Evolutionary conservation across 2,113 vertebrate genomes (phyloP).

Genomic region (Mungos mungo): DNA sequence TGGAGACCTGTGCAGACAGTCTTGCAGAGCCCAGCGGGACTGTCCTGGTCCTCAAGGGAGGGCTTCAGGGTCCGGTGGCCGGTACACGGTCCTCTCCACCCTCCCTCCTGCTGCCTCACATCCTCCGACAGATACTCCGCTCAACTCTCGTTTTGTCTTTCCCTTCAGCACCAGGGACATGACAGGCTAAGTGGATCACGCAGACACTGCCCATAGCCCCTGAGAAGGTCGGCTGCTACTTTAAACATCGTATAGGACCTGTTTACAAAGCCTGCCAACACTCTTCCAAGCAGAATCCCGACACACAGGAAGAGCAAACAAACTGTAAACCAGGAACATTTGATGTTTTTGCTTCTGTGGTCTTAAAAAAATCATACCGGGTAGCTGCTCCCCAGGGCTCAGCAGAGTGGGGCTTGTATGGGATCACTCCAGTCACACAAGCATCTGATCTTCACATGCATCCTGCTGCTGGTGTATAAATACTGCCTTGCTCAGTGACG

Average conservation of each 20-base stretch:
- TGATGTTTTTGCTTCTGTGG: not conserved
- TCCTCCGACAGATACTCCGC: not conserved
- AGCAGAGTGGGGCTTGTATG: not conserved
- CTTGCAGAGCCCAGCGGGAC: not conserved
- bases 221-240: not conserved
- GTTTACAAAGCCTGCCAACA: not conserved
- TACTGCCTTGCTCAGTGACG: not conserved
- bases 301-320: not conserved
- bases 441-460: not conserved
- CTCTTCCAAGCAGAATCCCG: not conserved
- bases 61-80: accelerated
- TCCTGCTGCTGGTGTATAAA: not conserved
- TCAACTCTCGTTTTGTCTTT: not conserved
- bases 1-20: not conserved
- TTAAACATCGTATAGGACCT: not conserved
- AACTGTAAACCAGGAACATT: not conserved
- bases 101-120: not conserved
- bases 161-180: not conserved
- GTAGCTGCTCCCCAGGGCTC: not conserved
- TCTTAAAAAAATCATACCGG: not conserved
- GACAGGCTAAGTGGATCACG: not conserved
- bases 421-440: not conserved
- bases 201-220: not conserved
- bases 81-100: not conserved
- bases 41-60: accelerated